phyloP scores from a whole-genome alignment of 2,888 invertebrate genomes.

The Lamproptera curius region DNA sequence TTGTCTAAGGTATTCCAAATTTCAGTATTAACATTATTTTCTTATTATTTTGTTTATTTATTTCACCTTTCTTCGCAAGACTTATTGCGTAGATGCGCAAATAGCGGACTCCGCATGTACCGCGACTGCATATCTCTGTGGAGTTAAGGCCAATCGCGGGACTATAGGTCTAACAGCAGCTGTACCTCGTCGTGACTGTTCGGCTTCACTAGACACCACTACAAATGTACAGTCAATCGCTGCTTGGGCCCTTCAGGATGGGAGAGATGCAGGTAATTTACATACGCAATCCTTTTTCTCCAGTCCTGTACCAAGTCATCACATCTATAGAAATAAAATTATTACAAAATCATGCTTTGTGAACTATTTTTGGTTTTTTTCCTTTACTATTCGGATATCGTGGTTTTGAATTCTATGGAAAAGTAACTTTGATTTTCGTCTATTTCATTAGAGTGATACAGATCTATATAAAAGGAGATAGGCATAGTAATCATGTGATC shows the following conservation, averaged over 20 bases:
- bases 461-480: too few relatives aligned
- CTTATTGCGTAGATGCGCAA: conserved; percentile 77
- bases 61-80: conserved; percentile 41
- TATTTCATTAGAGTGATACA: too few relatives aligned
- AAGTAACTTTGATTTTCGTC: too few relatives aligned
- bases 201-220: conserved; percentile 61
- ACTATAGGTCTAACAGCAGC: conserved; percentile 81
- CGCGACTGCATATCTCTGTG: conserved; percentile 82
- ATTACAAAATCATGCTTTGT: too few relatives aligned
- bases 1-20: conserved; percentile 74
- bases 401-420: too few relatives aligned
- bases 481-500: too few relatives aligned
- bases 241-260: conserved; percentile 78
- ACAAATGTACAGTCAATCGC: conserved; percentile 82
- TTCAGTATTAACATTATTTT: too few relatives aligned
- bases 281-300: neutral
- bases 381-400: too few relatives aligned
- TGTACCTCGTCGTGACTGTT: conserved; percentile 78
- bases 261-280: conserved; percentile 46
- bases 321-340: too few relatives aligned
- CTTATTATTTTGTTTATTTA: neutral
- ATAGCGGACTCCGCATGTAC: conserved; percentile 85
- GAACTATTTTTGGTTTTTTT: too few relatives aligned
- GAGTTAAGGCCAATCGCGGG: conserved; percentile 80
- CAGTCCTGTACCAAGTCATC: too few relatives aligned